Base-by-base conservation (phyloP, 2,888 invertebrate genomes). In the Odontocerum albicorne region DNA sequence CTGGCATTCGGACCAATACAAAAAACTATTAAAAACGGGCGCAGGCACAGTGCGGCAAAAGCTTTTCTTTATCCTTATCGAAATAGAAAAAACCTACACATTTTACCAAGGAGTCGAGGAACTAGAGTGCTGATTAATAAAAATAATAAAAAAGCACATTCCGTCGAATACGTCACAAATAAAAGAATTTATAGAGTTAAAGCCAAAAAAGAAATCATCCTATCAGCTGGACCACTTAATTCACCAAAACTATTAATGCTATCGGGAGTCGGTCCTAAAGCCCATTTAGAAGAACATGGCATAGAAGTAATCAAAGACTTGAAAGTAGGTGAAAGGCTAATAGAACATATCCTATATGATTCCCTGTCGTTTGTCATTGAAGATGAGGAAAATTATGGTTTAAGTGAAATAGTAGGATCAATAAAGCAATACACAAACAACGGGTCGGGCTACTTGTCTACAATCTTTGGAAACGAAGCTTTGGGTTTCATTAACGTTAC, bases 171-270 rank as follows among this genome's bases (percentile, higher is more conserved):
- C 58, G 69, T 80, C 1, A 78, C 83, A 49, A 75, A 82, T n/a
- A 74, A 73, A 12, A 62, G 70, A 10, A 66, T 66, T 17, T 71
- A 71, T 57, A 72, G 70, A 8, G 82, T 83, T 0, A 71, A 68
- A 39, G 90, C 87, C 0, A 79, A 78, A 2, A 90, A 86, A 67
- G 93, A 92, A 72, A 86, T 96, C 0, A 88, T 96, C 49, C 65
- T 96, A 13, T 87, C 89, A 10, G 92, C 91, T 2, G 96, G 96
- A 0, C 83, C 93, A 1, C 87, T 96, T 60, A 91, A 90, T 65
- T 88, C 92, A 0, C 93, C 96, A 0, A 95, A 96, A 69, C 68
- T 96, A n/a, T n/a, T n/a, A n/a, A n/a, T n/a, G n/a, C n/a, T n/a
- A n/a, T n/a, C n/a, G n/a, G n/a, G n/a, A n/a, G 2, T 77, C 96